Conservation (phyloP, 2,888 invertebrate genomes). For the Drosophila macrothrix region DNA sequence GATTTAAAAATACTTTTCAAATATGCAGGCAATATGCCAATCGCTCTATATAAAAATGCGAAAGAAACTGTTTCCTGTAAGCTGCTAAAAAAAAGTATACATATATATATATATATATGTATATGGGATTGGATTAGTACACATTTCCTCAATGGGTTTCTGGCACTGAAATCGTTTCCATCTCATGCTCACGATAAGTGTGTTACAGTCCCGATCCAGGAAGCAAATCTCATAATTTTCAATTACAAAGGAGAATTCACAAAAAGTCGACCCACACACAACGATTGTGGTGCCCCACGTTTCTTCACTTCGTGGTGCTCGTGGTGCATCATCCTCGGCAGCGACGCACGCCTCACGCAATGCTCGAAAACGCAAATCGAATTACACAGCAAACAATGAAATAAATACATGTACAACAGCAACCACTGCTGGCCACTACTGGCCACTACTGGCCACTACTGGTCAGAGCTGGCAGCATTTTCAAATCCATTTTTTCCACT, state of each 20-base stretch:
- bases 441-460: conserved; percentile 33
- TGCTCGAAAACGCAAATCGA: conserved; percentile 31
- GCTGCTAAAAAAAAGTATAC: neutral
- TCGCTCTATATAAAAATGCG: neutral
- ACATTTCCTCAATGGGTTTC: conserved; percentile 22
- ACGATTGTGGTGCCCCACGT: conserved; percentile 4
- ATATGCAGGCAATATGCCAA: neutral
- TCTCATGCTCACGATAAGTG: conserved; percentile 13
- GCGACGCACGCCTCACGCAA: conserved; percentile 38
- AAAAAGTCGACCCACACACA: conserved; percentile 7
- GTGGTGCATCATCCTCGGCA: neutral
- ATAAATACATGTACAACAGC: conserved; percentile 11
- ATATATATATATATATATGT: neutral
- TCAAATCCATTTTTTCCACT: conserved; percentile 36
- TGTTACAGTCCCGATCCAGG: conserved; percentile 29
- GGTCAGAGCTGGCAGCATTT: conserved; percentile 35
- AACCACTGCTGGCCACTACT: conserved; percentile 28
- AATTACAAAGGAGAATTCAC: conserved; percentile 14
- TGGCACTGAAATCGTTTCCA: conserved; percentile 34
- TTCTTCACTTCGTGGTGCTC: neutral
- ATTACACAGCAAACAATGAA: conserved; percentile 26
- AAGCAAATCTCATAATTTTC: conserved; percentile 22
- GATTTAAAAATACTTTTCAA: neutral
- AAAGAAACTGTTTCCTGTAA: neutral
- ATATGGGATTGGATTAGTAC: neutral